Conservation (phyloP, 1,140 invertebrate genomes). For the Ridgeia piscesae region DNA sequence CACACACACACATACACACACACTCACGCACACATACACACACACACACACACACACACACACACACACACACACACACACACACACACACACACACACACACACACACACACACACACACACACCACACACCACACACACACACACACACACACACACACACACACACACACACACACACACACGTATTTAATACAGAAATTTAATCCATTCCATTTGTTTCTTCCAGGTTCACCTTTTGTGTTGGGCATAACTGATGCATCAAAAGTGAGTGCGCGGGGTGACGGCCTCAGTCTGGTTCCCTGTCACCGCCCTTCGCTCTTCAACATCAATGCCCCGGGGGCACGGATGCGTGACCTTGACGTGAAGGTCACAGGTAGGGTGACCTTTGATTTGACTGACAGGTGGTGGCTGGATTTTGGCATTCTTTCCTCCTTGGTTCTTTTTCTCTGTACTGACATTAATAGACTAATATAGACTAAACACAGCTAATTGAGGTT, state of each 20-base stretch:
- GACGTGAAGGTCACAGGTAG: conserved; percentile 67
- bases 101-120: no score
- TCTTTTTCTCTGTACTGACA: neutral
- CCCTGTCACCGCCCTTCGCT: conserved; percentile 80
- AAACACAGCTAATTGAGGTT: no score
- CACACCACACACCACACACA: no score
- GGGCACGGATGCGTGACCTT: conserved; percentile 69
- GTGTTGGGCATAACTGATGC: conserved; percentile 49
- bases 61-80: no score
- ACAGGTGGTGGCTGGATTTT: neutral
- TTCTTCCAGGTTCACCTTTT: conserved; percentile 49
- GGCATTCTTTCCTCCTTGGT: neutral
- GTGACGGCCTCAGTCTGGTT: conserved; percentile 61
- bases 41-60: no score
- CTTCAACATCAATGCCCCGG: conserved; percentile 79
- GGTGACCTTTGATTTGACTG: neutral
- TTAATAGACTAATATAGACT: no score
- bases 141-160: no score
- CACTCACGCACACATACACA: no score
- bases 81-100: no score
- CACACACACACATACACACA: no score
- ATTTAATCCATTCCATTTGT: conserved; percentile 22
- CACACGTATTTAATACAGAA: neutral
- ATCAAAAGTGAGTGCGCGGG: conserved; percentile 38
- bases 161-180: no score